A percentile compares a stretch with the other conserved stretches of the same genome.
Conservation (phyloP, 2,888 invertebrate species). For the Aporophyla nigra region DNA sequence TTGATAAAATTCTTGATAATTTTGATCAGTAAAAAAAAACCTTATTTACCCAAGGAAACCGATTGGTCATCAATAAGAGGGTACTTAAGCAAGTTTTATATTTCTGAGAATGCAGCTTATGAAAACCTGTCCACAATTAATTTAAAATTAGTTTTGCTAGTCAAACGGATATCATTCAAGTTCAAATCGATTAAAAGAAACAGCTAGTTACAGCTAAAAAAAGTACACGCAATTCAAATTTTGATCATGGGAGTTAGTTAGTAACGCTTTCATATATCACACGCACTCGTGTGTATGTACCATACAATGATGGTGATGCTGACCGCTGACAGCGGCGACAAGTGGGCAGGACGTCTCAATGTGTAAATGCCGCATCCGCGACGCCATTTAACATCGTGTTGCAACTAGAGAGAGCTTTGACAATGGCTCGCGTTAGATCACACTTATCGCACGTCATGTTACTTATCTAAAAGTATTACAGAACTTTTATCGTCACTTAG, state of each 20-base stretch:
- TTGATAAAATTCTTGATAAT: slow-evolving; percentile 43
- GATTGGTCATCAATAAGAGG: slow-evolving; percentile 15
- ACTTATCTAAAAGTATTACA: slow-evolving; percentile 59
- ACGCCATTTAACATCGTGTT: slow-evolving; percentile 54
- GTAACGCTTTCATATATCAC: slow-evolving; percentile 57
- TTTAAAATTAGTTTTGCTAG: too few species aligned
- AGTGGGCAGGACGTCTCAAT: slow-evolving; percentile 23
- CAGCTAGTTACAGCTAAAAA: background rate
- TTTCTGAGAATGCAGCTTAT: background rate
- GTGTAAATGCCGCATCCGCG: slow-evolving; percentile 32
- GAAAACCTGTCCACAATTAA: background rate
- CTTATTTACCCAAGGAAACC: slow-evolving; percentile 1
- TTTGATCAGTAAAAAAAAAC: slow-evolving; percentile 15
- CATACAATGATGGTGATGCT: slow-evolving; percentile 7
- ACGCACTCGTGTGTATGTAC: slow-evolving; percentile 41
- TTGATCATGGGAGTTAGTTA: slow-evolving; percentile 35
- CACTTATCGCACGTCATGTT: slow-evolving; percentile 44
- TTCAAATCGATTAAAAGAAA: slow-evolving; percentile 30
- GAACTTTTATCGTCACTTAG: slow-evolving; percentile 60
- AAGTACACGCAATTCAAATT: slow-evolving; percentile 27
- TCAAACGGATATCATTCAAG: slow-evolving; percentile 16
- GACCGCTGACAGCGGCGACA: slow-evolving; percentile 14
- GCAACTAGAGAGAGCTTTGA: slow-evolving; percentile 67
- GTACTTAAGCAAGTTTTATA: background rate
- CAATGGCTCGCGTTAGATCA: slow-evolving; percentile 65